Percentiles rank a stretch among this genome's conserved stretches.
phyloP scores from a whole-genome alignment of 2,797 vertebrate species.

The Mustela erminea region DNA sequence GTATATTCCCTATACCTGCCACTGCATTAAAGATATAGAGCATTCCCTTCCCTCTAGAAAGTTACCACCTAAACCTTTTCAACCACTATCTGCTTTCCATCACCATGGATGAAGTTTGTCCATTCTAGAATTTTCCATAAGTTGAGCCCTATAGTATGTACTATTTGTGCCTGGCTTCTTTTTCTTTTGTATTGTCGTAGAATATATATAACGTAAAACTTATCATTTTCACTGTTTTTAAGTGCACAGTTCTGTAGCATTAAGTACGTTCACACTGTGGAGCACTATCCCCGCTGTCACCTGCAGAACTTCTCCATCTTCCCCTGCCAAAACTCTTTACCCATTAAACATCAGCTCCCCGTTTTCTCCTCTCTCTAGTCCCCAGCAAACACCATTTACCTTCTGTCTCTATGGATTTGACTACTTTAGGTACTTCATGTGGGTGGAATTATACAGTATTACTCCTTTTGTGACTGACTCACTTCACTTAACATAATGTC shows the following conservation, averaged over 20 bases:
- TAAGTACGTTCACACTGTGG: not conserved
- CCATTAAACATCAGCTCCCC: not conserved
- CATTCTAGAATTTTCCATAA: not conserved
- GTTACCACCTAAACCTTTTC: not conserved
- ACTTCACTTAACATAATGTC: not conserved
- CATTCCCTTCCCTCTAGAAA: not conserved
- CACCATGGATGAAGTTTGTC: not conserved
- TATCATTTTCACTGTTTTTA: not conserved
- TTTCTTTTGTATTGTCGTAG: not conserved
- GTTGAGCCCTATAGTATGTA: not conserved
- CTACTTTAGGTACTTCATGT: not conserved
- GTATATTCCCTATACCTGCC: no score
- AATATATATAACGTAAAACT: not conserved
- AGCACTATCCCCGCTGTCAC: not conserved
- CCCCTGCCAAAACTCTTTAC: not conserved
- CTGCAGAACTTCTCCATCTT: not conserved
- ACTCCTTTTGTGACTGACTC: not conserved
- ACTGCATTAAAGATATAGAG: not conserved
- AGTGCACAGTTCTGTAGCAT: not conserved
- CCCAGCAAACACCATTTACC: not conserved
- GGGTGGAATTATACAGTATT: not conserved
- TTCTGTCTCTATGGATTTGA: not conserved
- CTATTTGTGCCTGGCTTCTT: not conserved
- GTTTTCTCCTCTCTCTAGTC: not conserved
- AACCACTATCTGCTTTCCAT: not conserved